A percentile compares a stretch with the other conserved stretches of the same genome.
Evolutionary conservation across 2,113 vertebrate genomes (phyloP).

Genomic region (Pangasianodon gigas): DNA sequence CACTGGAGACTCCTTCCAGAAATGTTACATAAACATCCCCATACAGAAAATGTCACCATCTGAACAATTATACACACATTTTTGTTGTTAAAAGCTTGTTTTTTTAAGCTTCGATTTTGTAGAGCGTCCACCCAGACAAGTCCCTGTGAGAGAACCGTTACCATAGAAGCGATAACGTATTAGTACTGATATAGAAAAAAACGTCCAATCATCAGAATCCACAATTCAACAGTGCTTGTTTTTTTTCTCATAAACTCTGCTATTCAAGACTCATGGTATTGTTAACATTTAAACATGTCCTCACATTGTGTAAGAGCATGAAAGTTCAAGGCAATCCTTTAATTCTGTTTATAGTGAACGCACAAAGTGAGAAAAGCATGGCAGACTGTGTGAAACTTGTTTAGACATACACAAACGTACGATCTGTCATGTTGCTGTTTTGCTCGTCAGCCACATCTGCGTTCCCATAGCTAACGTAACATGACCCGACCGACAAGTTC

Average conservation of each 20-base stretch:
- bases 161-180: too few relatives aligned
- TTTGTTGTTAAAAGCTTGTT: neutral
- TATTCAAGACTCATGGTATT: too few relatives aligned
- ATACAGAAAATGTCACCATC: too few relatives aligned
- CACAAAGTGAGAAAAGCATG: neutral
- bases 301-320: neutral
- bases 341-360: neutral
- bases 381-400: neutral
- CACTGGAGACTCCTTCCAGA: too few relatives aligned
- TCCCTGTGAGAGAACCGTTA: too few relatives aligned
- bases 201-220: too few relatives aligned
- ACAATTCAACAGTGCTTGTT: too few relatives aligned
- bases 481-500: neutral
- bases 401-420: neutral
- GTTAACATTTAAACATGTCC: too few relatives aligned
- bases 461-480: neutral
- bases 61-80: neutral
- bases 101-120: neutral
- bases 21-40: too few relatives aligned
- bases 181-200: too few relatives aligned
- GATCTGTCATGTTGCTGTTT: constrained; percentile 2
- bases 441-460: neutral
- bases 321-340: neutral
- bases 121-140: neutral
- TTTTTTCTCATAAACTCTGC: too few relatives aligned